These are phyloP conservation scores for Fabriciana adippe DNA, from an alignment of 2,888 invertebrate species.

Conservation along the genomic window DNA sequence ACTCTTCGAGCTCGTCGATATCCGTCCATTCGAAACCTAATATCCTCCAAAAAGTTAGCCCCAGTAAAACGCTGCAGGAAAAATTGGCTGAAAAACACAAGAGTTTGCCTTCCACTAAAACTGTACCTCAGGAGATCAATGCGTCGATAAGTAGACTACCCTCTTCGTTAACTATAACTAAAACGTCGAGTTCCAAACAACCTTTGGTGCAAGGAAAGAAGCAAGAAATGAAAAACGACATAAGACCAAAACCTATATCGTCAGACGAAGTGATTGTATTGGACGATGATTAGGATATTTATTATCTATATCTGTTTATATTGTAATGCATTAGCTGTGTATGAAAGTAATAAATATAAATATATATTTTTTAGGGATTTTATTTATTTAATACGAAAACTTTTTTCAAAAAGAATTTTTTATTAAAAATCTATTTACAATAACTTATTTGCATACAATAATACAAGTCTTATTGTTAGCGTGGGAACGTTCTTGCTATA, in stretches of 20 bases:
- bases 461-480: no score
- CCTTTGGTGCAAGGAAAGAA: constrained; percentile 51
- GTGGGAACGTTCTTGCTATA: no score
- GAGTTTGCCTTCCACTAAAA: constrained; percentile 57
- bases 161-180: constrained; percentile 78
- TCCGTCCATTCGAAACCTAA: constrained; percentile 65
- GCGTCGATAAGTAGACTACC: constrained; percentile 76
- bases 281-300: constrained; percentile 65
- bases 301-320: constrained; percentile 2
- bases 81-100: constrained; percentile 86
- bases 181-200: constrained; percentile 59
- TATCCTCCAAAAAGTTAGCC: constrained; percentile 72
- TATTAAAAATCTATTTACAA: no score
- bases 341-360: constrained; percentile 7
- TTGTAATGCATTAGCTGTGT: background rate
- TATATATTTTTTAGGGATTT: background rate
- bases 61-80: constrained; percentile 86
- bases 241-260: constrained; percentile 61
- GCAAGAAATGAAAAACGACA: constrained; percentile 60
- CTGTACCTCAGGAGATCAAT: constrained; percentile 55
- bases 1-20: constrained; percentile 55
- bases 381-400: background rate
- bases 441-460: no score
- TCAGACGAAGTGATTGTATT: constrained; percentile 73
- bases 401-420: no score